These are phyloP conservation scores for Plemyria rubiginata DNA, from an alignment of 2,888 invertebrate species.

Conservation along the genomic window DNA sequence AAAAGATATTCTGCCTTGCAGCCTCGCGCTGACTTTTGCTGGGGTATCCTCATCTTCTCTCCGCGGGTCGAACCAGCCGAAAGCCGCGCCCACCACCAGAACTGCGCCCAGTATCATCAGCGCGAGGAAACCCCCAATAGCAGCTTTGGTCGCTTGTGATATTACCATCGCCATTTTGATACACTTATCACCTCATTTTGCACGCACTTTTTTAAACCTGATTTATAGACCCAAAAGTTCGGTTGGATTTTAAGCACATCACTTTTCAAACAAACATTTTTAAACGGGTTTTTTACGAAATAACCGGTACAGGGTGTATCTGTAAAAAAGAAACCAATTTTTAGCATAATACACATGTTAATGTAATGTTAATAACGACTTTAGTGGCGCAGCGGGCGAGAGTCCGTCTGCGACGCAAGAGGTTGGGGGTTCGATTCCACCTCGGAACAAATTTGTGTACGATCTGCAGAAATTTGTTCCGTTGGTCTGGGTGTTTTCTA, in stretches of 20 bases:
- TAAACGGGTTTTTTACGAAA: neutral
- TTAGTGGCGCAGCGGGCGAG: too few relatives aligned
- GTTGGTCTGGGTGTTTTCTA: too few relatives aligned
- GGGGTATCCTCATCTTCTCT: constrained; percentile 79
- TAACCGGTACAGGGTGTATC: neutral
- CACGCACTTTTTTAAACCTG: constrained; percentile 25
- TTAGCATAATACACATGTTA: too few relatives aligned
- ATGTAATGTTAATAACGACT: too few relatives aligned
- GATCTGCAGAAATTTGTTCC: too few relatives aligned
- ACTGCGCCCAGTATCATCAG: constrained; percentile 79
- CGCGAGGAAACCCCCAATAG: constrained; percentile 76
- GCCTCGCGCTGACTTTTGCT: constrained; percentile 75
- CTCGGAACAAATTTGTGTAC: too few relatives aligned
- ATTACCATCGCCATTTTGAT: constrained; percentile 81
- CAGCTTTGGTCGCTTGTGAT: constrained; percentile 80
- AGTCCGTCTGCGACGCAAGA: too few relatives aligned
- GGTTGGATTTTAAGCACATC: constrained; percentile 8
- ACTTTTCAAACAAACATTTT: constrained; percentile 1
- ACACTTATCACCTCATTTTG: constrained; percentile 65
- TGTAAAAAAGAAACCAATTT: neutral
- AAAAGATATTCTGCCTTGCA: constrained; percentile 77
- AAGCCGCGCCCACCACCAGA: constrained; percentile 75
- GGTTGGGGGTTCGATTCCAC: too few relatives aligned
- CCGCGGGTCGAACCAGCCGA: constrained; percentile 78
- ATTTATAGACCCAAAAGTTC: neutral